These are phyloP conservation scores for Acanthaster planci DNA, from an alignment of 35 echinoderm and acorn worm genomes.

Conservation along the genomic window DNA sequence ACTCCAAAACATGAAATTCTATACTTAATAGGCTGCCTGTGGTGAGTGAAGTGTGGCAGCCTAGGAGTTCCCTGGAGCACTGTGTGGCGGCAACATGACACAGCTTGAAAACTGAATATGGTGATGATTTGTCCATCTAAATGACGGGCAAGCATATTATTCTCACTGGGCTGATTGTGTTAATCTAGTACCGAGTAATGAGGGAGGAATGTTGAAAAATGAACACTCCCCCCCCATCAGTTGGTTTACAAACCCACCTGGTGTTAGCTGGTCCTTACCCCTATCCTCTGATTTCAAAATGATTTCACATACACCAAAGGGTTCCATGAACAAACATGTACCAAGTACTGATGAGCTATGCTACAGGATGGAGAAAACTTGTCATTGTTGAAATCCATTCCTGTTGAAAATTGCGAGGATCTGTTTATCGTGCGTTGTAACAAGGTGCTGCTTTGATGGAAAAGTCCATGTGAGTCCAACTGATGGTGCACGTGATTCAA, in stretches of 20 bases:
- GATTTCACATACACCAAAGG: too few relatives aligned
- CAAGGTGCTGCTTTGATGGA: background rate
- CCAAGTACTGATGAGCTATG: background rate
- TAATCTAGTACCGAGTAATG: background rate
- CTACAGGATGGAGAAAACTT: background rate
- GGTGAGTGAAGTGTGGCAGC: constrained; percentile 13
- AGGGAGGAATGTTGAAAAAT: background rate
- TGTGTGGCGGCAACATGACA: constrained; percentile 15
- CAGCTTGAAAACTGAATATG: constrained; percentile 9
- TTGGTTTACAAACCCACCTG: background rate
- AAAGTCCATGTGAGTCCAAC: too few relatives aligned
- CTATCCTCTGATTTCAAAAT: too few relatives aligned
- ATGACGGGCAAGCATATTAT: background rate
- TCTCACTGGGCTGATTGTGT: constrained; percentile 13
- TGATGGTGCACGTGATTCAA: too few relatives aligned
- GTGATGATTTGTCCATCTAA: constrained; percentile 12
- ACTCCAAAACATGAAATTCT: constrained; percentile 31
- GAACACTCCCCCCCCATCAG: background rate
- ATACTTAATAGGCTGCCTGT: constrained; percentile 25
- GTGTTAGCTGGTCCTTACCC: too few relatives aligned
- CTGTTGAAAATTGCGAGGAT: background rate
- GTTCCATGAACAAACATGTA: too few relatives aligned
- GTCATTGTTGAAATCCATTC: background rate
- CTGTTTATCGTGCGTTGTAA: background rate
- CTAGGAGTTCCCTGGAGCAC: background rate